These are phyloP conservation scores for Porites evermanni DNA, from an alignment of 92 coral and sea anemone species.

Conservation along the genomic window DNA sequence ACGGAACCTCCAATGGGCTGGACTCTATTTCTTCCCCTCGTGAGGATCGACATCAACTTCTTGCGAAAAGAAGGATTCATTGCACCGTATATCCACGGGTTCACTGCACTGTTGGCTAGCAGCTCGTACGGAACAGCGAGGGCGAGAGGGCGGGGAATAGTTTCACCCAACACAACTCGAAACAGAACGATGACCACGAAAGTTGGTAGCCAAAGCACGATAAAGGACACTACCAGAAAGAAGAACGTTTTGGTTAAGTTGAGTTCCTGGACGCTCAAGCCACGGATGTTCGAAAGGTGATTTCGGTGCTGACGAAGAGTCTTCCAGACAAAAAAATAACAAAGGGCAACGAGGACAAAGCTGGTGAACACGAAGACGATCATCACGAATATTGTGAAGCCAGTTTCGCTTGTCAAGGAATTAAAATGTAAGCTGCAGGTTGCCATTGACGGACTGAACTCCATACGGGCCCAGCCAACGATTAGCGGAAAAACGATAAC, in stretches of 20 bases:
- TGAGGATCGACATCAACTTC: conserved; percentile 8
- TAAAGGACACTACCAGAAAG: conserved; percentile 19
- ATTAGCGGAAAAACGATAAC: conserved; percentile 17
- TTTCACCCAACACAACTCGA: not conserved
- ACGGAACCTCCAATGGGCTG: not conserved
- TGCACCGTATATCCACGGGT: conserved; percentile 28
- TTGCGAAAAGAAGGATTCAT: conserved; percentile 29
- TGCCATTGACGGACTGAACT: conserved; percentile 22
- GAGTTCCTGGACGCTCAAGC: conserved; percentile 29
- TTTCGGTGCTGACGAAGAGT: conserved; percentile 17
- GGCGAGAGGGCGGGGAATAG: conserved; percentile 26
- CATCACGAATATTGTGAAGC: conserved; percentile 6
- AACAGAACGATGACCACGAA: conserved; percentile 12
- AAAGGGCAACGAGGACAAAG: conserved; percentile 12
- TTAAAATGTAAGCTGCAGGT: conserved; percentile 16
- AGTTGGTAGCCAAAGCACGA: conserved; percentile 25
- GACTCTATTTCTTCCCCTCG: not conserved
- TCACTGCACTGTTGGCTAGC: conserved; percentile 21
- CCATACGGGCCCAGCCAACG: conserved; percentile 33
- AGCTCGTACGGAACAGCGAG: conserved; percentile 13
- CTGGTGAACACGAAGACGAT: conserved; percentile 3
- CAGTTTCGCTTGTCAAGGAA: conserved; percentile 5
- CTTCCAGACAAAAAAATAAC: conserved; percentile 10
- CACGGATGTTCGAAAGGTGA: not conserved
- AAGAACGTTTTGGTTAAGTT: conserved; percentile 17